These are phyloP conservation scores for Saguinus midas DNA, from an alignment of 2,113 vertebrate genomes.

Conservation along the genomic window DNA sequence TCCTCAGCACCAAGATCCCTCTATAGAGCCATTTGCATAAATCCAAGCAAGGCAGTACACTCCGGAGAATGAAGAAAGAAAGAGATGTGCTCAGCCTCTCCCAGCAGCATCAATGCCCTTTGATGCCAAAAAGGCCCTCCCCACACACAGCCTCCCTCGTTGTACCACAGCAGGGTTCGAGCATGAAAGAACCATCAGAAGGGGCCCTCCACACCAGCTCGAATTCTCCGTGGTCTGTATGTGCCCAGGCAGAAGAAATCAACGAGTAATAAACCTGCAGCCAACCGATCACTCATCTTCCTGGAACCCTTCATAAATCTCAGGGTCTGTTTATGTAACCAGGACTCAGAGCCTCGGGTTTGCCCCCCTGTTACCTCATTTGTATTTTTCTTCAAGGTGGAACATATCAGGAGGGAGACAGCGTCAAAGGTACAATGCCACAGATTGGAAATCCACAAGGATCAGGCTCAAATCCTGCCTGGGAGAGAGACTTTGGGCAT, in stretches of 20 bases:
- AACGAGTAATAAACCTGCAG: background rate
- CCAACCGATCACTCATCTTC: background rate
- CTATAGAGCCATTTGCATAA: background rate
- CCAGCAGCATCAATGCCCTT: background rate
- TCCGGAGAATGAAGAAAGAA: background rate
- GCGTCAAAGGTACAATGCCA: fast-evolving
- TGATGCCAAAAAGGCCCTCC: no score
- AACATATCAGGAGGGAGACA: background rate
- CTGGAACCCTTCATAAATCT: background rate
- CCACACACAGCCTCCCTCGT: no score
- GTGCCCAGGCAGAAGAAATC: background rate
- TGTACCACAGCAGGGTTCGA: background rate
- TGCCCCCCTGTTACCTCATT: fast-evolving
- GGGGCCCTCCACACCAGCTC: background rate
- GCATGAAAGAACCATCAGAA: background rate
- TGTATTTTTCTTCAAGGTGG: background rate
- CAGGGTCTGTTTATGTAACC: background rate
- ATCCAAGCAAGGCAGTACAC: background rate
- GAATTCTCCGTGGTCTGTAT: background rate
- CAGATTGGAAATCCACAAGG: background rate
- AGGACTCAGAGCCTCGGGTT: background rate
- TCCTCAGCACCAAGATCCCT: background rate
- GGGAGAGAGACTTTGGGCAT: background rate
- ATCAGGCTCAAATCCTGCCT: background rate
- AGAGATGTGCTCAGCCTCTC: background rate